Conservation (phyloP, 92 coral and sea anemone genomes). For the Ricordea florida region DNA sequence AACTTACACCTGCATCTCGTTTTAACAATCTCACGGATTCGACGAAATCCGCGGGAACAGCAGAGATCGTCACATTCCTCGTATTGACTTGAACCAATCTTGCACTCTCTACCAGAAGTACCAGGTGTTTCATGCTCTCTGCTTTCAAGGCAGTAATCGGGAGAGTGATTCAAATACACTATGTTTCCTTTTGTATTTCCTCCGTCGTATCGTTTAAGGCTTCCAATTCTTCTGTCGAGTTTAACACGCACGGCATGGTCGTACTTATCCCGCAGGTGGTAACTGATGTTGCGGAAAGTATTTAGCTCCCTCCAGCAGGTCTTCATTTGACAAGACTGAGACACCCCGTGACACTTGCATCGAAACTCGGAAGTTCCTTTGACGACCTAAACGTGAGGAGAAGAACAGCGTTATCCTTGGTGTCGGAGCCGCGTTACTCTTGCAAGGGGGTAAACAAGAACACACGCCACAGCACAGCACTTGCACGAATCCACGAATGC, state of each 20-base stretch:
- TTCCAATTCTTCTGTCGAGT: constrained; percentile 27
- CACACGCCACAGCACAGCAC: too few relatives aligned
- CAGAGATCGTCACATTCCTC: constrained; percentile 67
- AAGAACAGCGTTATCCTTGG: too few relatives aligned
- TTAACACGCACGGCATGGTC: constrained; percentile 59
- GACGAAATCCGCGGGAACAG: constrained; percentile 80
- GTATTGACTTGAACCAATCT: neutral
- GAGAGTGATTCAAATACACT: constrained; percentile 36
- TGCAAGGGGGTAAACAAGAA: too few relatives aligned
- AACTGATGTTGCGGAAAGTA: constrained; percentile 54
- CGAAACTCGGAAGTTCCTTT: constrained; percentile 18
- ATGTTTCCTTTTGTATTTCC: neutral
- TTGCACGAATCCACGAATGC: too few relatives aligned
- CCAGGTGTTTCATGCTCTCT: constrained; percentile 33
- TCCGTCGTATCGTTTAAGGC: too few relatives aligned
- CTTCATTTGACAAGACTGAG: constrained; percentile 64
- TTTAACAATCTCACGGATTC: constrained; percentile 13
- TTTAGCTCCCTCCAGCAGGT: constrained; percentile 79
- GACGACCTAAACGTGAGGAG: constrained; percentile 54
- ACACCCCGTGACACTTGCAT: constrained; percentile 90
- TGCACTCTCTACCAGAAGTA: constrained; percentile 70
- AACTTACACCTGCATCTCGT: constrained; percentile 72
- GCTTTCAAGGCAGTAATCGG: constrained; percentile 27
- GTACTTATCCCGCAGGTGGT: constrained; percentile 49
- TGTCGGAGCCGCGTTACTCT: too few relatives aligned